Evolutionary conservation across 2,113 vertebrate genomes (phyloP).

Genomic region (Odocoileus hemionus): DNA sequence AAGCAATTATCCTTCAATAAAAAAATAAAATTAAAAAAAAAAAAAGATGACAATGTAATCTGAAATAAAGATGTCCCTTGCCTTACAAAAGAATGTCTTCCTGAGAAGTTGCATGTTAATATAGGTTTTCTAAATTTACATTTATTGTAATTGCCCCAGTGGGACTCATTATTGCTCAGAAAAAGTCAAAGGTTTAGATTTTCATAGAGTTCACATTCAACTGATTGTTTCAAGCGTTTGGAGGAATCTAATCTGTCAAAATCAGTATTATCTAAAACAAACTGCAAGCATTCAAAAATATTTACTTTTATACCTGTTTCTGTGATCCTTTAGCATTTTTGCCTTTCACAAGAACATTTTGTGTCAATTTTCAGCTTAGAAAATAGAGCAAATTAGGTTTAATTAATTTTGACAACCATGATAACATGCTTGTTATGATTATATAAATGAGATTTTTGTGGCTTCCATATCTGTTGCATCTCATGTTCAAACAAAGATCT

Average conservation of each 20-base stretch:
- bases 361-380: constrained; percentile 47
- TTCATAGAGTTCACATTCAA: not conserved
- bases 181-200: constrained; percentile 26
- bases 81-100: constrained; percentile 29
- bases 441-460: constrained; percentile 68
- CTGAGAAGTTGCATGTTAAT: constrained; percentile 4
- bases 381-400: constrained; percentile 52
- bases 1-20: not conserved
- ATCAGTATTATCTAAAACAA: constrained; percentile 24
- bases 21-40: not conserved
- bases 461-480: constrained; percentile 49
- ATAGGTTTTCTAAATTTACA: constrained; percentile 4
- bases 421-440: constrained; percentile 59
- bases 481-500: constrained; percentile 64
- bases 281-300: not conserved
- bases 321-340: constrained; percentile 38
- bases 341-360: constrained; percentile 10
- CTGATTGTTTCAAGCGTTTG: constrained; percentile 12
- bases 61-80: constrained; percentile 18
- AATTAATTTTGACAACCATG: constrained; percentile 62
- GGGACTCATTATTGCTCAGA: constrained; percentile 25
- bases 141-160: constrained; percentile 29
- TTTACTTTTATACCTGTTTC: not conserved
- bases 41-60: not conserved
- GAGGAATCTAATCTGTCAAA: not conserved